A percentile compares a stretch with the other conserved stretches of the same genome.
Evolutionary conservation across 1,140 invertebrate species (phyloP).

Genomic region (Helicoverpa zea): DNA sequence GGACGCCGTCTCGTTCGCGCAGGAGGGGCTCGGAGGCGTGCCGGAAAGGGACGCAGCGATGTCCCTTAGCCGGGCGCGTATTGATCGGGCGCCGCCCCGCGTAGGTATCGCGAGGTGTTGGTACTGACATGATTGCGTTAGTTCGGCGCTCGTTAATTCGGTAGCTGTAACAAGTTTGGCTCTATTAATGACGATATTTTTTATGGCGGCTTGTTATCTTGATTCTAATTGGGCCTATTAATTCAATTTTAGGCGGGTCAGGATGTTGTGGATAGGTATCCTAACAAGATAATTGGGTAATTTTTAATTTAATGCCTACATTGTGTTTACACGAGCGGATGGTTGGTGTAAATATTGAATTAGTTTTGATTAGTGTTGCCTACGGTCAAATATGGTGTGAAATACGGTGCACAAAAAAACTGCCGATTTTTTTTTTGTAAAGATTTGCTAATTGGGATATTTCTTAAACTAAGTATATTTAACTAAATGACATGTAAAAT

Average conservation of each 20-base stretch:
- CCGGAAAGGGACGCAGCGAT: slow-evolving; percentile 59
- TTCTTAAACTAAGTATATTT: too few species aligned
- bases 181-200: slow-evolving; percentile 78
- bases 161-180: slow-evolving; percentile 76
- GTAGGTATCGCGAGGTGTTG: slow-evolving; percentile 75
- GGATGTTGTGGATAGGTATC: slow-evolving; percentile 53
- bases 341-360: not conserved
- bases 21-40: not conserved
- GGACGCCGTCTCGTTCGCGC: slow-evolving; percentile 66
- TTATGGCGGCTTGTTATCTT: slow-evolving; percentile 65
- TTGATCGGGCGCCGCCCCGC: slow-evolving; percentile 75
- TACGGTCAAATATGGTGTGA: too few species aligned
- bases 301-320: slow-evolving; percentile 20
- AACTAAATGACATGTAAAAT: too few species aligned
- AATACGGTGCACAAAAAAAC: too few species aligned
- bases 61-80: slow-evolving; percentile 60
- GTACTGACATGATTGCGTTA: slow-evolving; percentile 78
- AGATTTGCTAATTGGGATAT: too few species aligned
- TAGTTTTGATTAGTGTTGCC: not conserved
- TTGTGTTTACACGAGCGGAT: not conserved
- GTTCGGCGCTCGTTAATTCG: slow-evolving; percentile 78
- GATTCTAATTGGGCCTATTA: slow-evolving; percentile 68
- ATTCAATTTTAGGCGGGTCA: slow-evolving; percentile 59
- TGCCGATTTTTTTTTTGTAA: too few species aligned
- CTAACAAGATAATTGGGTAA: slow-evolving; percentile 39